Base-by-base conservation (phyloP, 2,113 vertebrate genomes). In the Ascaphus truei region DNA sequence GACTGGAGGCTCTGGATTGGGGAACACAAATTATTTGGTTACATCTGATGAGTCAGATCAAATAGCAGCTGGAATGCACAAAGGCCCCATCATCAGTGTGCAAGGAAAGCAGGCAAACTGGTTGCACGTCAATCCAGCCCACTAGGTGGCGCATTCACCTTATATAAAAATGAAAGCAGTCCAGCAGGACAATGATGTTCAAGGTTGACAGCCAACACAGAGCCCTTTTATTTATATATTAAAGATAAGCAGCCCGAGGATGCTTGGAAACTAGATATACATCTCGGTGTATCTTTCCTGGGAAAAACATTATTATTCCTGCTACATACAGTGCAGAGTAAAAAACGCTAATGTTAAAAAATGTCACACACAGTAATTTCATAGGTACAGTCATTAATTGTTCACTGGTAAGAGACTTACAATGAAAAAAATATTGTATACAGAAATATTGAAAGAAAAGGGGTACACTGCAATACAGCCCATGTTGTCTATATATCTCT, bases 1-100 rank as follows among this genome's bases (percentile, higher is more conserved):
- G 92, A 95, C 83, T 97, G 95, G 4, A 96, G 90, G 39, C 93
- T 98, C 97, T 99, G 78, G 3, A 45, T 34, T 75, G 52, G n/a
- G n/a, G n/a, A n/a, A n/a, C 5, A 45, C 41, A 4, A 45, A 45
- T 11, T 33, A 33, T 33, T 33, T 33, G 31, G 31, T 33, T 33
- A 33, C 5, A n/a, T n/a, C n/a, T n/a, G n/a, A n/a, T n/a, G n/a
- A n/a, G n/a, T n/a, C n/a, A n/a, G n/a, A n/a, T n/a, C n/a, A n/a
- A n/a, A n/a, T n/a, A n/a, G n/a, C n/a, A n/a, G n/a, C n/a, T n/a
- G n/a, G n/a, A n/a, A n/a, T n/a, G n/a, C n/a, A n/a, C n/a, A n/a
- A n/a, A n/a, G n/a, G n/a, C n/a, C n/a, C n/a, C n/a, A n/a, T n/a
- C n/a, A n/a, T n/a, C n/a, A n/a, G n/a, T n/a, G n/a, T n/a, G n/a